phyloP scores from a whole-genome alignment of 2,797 vertebrate species.

The Corythornis leucogaster region DNA sequence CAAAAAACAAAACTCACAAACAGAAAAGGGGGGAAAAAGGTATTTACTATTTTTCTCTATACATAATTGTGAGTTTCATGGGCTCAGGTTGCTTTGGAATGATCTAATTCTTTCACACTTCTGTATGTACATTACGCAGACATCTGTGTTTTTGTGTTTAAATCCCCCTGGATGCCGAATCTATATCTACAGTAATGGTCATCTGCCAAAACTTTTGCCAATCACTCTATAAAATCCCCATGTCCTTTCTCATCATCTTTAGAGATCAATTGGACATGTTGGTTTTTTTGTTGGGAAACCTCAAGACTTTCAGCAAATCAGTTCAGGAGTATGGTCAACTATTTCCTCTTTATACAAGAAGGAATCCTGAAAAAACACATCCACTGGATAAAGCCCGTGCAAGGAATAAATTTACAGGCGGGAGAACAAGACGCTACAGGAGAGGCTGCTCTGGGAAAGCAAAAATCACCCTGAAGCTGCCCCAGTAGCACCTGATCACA shows the following conservation, averaged over 20 bases:
- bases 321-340: not conserved
- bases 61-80: not conserved
- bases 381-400: accelerated
- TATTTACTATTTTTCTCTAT: not conserved
- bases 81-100: not conserved
- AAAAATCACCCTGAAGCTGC: accelerated
- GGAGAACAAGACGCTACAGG: not conserved
- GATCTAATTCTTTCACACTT: not conserved
- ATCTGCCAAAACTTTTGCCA: not conserved
- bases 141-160: not conserved
- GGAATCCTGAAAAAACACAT: not conserved
- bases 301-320: not conserved
- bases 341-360: not conserved
- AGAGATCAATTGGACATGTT: not conserved
- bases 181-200: not conserved
- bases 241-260: not conserved
- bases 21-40: accelerated
- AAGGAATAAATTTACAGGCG: not conserved
- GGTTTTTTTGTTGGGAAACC: not conserved
- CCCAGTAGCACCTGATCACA: accelerated
- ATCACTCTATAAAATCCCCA: not conserved
- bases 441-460: not conserved
- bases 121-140: no score
- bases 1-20: no score
- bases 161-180: not conserved